Conservation (phyloP, 35 echinoderm and acorn worm genomes). For the Apostichopus japonicus region DNA sequence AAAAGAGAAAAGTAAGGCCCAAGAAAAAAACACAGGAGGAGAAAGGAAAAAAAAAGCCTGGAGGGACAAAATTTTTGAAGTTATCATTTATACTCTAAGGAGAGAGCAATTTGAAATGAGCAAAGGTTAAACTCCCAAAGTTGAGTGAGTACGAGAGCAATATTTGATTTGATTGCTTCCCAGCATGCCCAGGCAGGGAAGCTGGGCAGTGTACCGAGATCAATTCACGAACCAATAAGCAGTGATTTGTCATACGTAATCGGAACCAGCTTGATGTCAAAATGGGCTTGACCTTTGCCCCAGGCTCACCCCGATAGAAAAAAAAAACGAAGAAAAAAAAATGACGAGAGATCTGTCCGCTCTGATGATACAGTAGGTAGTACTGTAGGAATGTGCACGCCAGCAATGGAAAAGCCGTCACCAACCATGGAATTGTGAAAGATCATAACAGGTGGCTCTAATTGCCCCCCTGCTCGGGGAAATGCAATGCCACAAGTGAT, state of each 20-base stretch:
- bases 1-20: neutral
- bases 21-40: neutral
- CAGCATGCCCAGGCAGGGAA: constrained; percentile 3
- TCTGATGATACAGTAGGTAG: no score
- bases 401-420: no score
- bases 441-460: neutral
- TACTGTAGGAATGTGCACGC: no score
- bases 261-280: constrained; percentile 33
- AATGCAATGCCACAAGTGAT: neutral
- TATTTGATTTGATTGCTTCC: constrained; percentile 3
- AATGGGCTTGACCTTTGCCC: constrained; percentile 31
- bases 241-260: constrained; percentile 39
- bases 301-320: neutral
- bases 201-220: constrained; percentile 32
- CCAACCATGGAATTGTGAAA: neutral
- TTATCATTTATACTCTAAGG: neutral
- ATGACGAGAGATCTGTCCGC: no score
- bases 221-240: constrained; percentile 21
- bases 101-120: constrained; percentile 7
- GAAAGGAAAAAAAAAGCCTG: neutral
- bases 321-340: no score
- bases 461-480: neutral
- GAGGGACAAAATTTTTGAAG: neutral
- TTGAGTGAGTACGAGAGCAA: neutral
- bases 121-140: constrained; percentile 13